A percentile compares a stretch with the other conserved stretches of the same genome.
These are phyloP conservation scores for Rhamphomyia laevipes DNA, from an alignment of 2,888 invertebrate species.

Conservation along the genomic window DNA sequence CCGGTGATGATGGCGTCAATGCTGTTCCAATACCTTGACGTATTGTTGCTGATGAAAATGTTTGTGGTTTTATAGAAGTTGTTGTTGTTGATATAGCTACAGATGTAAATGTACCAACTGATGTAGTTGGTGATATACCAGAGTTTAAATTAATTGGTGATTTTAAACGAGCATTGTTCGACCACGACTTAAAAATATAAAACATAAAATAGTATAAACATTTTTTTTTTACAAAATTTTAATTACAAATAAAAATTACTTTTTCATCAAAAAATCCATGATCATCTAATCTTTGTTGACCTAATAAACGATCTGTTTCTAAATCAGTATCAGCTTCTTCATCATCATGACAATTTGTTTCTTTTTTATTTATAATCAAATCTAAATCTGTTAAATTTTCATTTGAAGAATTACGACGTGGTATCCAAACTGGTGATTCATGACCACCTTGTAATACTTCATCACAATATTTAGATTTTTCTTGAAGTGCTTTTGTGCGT, in stretches of 20 bases:
- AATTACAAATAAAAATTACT: conserved; percentile 20
- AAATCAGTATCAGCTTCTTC: conserved; percentile 96
- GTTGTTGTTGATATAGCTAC: conserved; percentile 8
- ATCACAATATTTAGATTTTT: conserved; percentile 32
- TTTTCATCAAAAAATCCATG: conserved; percentile 76
- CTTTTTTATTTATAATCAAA: conserved; percentile 15
- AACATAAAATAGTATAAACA: not conserved
- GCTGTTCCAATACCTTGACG: conserved; percentile 36
- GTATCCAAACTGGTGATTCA: conserved; percentile 37
- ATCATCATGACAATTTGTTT: conserved; percentile 44
- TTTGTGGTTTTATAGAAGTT: conserved; percentile 24
- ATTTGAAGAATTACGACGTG: conserved; percentile 21
- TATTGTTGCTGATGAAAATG: conserved; percentile 33
- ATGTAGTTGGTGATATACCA: conserved; percentile 20
- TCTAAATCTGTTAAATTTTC: conserved; percentile 9
- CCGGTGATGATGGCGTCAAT: conserved; percentile 30
- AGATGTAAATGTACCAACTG: conserved; percentile 23
- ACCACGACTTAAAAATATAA: conserved; percentile 22
- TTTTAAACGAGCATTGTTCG: conserved; percentile 22
- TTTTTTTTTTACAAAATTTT: too few relatives aligned
- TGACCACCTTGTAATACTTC: conserved; percentile 30
- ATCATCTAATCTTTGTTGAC: conserved; percentile 86
- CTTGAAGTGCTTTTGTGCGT: conserved; percentile 36
- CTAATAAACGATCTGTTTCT: conserved; percentile 90
- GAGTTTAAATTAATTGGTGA: conserved; percentile 15